Evolutionary conservation across 2,113 vertebrate genomes (phyloP), one percentile per base, ranked within the genome.

Genomic region (Nyctibius bracteatus): DNA sequence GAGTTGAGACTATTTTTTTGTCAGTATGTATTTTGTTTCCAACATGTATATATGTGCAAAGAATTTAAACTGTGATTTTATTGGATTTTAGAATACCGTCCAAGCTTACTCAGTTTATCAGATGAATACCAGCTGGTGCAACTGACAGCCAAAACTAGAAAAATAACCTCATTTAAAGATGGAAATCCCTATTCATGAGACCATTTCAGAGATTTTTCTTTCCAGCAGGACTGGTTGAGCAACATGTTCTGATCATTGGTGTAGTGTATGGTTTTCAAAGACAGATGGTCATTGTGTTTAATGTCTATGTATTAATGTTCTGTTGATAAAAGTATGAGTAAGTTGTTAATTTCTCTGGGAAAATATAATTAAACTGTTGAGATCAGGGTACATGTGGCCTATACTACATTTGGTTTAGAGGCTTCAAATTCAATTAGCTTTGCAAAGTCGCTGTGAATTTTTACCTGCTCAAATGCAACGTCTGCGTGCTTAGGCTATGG

Each of bases 101-200:
- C 70, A 95, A 85, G 62, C 89, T 85, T 55, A 33, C 72, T 67
- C 65, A 35, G 0, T 94, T 96, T 68, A 91, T 95, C 90, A 82
- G 82, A 93, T 94, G 90, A 93, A 68, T 87, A 81, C 89, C 95
- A 94, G 95, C 93, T 96, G 95, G 88, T 83, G 67, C 74, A 47
- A 66, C 82, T 82, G 89, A 75, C 94, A 96, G 95, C 86, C 94
- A 87, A 96, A 94, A 70, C 75, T 68, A 73, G 96, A 70, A 54
- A 93, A 95, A 88, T 72, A 92, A 90, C 82, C 67, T 94, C 54
- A 23, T 86, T 57, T 80, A 47, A 91, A 67, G 89, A 92, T 96
- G 84, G 91, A 91, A 97, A 91, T 96, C 91, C 89, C 86, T 95
- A 85, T 96, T 95, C 89, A 92, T 92, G 88, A 89, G 73, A 27